Evolutionary conservation across 2,113 vertebrate species (phyloP).

Genomic region (Sinocyclocheilus maitianheensis): DNA sequence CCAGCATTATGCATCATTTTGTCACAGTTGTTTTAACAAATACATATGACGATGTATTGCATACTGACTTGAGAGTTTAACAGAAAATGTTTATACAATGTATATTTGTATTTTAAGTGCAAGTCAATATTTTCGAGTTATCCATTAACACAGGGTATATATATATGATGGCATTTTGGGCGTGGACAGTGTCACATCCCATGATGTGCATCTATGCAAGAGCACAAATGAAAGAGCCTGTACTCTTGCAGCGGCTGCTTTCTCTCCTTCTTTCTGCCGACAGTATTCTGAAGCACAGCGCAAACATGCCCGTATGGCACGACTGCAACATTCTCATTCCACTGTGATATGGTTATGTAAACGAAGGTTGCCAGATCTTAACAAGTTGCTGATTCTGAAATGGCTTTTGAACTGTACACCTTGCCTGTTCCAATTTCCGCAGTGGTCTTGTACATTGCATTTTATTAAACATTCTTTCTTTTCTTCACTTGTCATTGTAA

Average conservation of each 20-base stretch:
- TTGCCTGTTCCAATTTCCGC: not conserved
- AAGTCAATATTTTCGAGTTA: not conserved
- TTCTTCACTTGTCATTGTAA: slow-evolving; percentile 10
- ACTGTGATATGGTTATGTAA: slow-evolving; percentile 32
- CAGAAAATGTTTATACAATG: not conserved
- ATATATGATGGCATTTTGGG: not conserved
- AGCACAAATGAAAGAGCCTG: not conserved
- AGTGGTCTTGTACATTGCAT: slow-evolving; percentile 21
- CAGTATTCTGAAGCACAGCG: not conserved
- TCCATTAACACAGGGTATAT: not conserved
- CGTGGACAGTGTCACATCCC: not conserved
- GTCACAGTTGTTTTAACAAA: too few relatives aligned
- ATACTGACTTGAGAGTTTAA: not conserved
- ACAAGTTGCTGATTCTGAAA: slow-evolving; percentile 1
- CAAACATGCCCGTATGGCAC: not conserved
- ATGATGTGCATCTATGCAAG: slow-evolving; percentile 12
- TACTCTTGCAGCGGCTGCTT: not conserved
- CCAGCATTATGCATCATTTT: not conserved
- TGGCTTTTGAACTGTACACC: not conserved
- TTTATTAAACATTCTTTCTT: slow-evolving; percentile 3
- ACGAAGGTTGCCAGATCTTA: not conserved
- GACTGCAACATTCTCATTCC: slow-evolving; percentile 7
- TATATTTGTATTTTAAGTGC: not conserved
- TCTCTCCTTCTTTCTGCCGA: not conserved
- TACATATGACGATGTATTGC: not conserved